phyloP scores from a whole-genome alignment of 2,797 vertebrate species.

The Buceros bicornis region DNA sequence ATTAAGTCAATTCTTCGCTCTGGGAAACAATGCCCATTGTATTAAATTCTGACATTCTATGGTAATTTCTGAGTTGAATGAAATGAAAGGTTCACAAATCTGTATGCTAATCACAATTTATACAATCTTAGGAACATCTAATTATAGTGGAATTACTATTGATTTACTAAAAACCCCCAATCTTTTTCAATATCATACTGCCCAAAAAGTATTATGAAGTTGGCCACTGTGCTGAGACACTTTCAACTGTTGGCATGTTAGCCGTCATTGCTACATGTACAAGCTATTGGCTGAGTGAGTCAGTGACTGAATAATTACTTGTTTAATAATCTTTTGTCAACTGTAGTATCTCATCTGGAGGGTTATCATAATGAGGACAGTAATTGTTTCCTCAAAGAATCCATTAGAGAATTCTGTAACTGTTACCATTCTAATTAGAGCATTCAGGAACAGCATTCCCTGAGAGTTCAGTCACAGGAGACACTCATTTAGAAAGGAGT shows the following conservation, averaged over 20 bases:
- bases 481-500: neutral
- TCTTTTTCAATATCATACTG: neutral
- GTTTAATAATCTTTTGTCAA: conserved; percentile 61
- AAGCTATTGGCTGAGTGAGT: neutral
- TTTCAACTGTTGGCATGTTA: neutral
- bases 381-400: conserved; percentile 56
- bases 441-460: neutral
- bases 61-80: neutral
- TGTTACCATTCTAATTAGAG: conserved; percentile 36
- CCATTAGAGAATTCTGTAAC: conserved; percentile 45
- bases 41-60: neutral
- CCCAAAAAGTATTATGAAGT: neutral
- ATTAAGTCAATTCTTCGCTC: neutral
- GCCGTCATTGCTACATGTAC: neutral
- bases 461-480: conserved; percentile 13
- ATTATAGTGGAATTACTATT: neutral
- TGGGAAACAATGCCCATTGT: neutral
- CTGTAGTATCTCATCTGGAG: conserved; percentile 26
- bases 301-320: conserved; percentile 30
- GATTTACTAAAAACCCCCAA: neutral
- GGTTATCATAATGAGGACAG: conserved; percentile 55
- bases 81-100: neutral
- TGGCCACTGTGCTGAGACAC: neutral
- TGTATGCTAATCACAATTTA: neutral
- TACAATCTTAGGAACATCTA: neutral